Evolutionary conservation across 2,113 vertebrate species (phyloP), one percentile per base, ranked within the genome.

Genomic region (Podiceps cristatus): DNA sequence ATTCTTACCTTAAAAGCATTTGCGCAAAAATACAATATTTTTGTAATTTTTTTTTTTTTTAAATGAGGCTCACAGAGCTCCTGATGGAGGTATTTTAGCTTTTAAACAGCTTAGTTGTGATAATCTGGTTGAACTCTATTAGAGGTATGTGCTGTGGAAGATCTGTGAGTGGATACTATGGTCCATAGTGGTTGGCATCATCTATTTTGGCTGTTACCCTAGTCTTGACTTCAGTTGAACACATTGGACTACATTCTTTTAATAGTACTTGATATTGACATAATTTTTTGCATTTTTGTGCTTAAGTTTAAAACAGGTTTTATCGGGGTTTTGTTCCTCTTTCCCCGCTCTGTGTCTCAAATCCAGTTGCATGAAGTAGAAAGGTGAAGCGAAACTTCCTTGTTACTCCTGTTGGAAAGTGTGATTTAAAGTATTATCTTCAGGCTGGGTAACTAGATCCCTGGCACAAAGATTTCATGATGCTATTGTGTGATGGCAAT

Each of bases 401-500:
- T 44, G 27, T 89, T 29, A 11, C 3, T 62, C 14, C 23, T 35
- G 72, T 12, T 77, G 88, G 59, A 66, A 77, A 63, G 37, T 22
- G 64, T 76, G 33, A 40, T 86, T 52, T 40, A 3, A 19, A 60
- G 72, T 28, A 13, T 49, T 42, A 1, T 44, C 52, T 47, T 42
- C 50, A 42, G 74, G n/a, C 87, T 86, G 91, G 31, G 91, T 93
- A 91, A 91, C 77, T 50, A 27, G 86, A 94, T 95, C 94, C 68
- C 73, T 91, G 86, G 47, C 73, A 77, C 20, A 40, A 40, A 11
- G 66, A 58, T 69, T 87, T 82, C 60, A 53, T 19, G 10, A 83
- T 68, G 52, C 10, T 40, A 16, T 62, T 53, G 52, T 79, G 58
- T 71, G 92, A 16, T 55, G 67, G 86, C 93, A 93, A 94, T 97